phyloP scores from a whole-genome alignment of 2,797 vertebrate species.

The Peromyscus eremicus region DNA sequence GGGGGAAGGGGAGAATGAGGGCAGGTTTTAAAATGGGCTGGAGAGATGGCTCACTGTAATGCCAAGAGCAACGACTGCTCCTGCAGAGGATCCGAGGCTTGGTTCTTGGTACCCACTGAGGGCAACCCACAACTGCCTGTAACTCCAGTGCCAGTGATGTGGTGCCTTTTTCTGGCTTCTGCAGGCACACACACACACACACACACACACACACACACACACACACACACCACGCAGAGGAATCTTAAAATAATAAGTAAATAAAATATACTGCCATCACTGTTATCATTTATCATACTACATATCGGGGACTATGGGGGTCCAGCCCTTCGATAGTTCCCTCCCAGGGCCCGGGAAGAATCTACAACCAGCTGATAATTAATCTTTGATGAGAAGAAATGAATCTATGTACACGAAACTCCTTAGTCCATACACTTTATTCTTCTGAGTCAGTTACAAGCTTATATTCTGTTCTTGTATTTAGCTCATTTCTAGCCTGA shows the following conservation, averaged over 20 bases:
- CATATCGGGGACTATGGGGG: no score
- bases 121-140: no score
- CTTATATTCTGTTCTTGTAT: no score
- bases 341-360: no score
- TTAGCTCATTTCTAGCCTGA: no score
- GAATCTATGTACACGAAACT: no score
- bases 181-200: background rate
- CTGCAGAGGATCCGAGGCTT: background rate
- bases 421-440: no score
- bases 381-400: no score
- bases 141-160: background rate
- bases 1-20: background rate
- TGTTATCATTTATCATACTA: slow-evolving; percentile 4
- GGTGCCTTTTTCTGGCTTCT: background rate
- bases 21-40: slow-evolving; percentile 7
- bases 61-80: background rate
- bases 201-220: background rate
- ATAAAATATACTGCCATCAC: background rate
- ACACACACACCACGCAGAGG: background rate
- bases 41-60: background rate
- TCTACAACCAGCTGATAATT: no score
- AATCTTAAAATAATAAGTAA: background rate
- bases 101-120: no score
- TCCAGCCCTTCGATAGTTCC: no score
- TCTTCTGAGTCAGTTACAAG: no score